Conservation (phyloP, 2,797 vertebrate genomes). For the Neoniphon sammara region DNA sequence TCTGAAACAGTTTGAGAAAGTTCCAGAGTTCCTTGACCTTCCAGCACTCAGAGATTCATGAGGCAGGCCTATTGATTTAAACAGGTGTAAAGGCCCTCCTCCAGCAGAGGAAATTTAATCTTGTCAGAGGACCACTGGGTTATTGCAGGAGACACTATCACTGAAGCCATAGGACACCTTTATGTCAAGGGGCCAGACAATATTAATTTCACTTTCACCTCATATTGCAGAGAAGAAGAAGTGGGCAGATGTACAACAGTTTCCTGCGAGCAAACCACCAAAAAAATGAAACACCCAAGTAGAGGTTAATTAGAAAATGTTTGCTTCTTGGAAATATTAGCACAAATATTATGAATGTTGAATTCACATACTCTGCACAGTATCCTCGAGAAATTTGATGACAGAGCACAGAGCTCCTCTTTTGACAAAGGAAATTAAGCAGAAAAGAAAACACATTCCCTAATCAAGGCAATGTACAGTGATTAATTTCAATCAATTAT, state of each 20-base stretch:
- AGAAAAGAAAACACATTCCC: not conserved
- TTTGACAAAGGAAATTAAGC: slow-evolving; percentile 58
- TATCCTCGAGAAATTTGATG: slow-evolving; percentile 54
- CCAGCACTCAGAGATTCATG: slow-evolving; percentile 75
- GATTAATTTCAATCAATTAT: slow-evolving; percentile 58
- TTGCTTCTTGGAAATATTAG: slow-evolving; percentile 30
- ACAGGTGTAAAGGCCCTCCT: slow-evolving; percentile 74
- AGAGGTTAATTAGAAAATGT: slow-evolving; percentile 41
- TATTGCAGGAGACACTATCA: slow-evolving; percentile 77
- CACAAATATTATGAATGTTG: not conserved
- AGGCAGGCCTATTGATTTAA: slow-evolving; percentile 81
- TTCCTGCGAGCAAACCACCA: slow-evolving; percentile 14
- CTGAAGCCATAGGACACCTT: slow-evolving; percentile 59
- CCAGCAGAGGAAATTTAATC: slow-evolving; percentile 75
- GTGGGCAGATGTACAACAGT: not conserved
- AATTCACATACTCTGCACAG: slow-evolving; percentile 50
- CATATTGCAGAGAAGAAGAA: not conserved
- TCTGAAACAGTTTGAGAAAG: slow-evolving; percentile 56
- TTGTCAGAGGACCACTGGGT: slow-evolving; percentile 69
- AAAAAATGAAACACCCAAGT: slow-evolving; percentile 19
- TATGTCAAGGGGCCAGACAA: slow-evolving; percentile 53
- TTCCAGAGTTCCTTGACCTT: slow-evolving; percentile 72
- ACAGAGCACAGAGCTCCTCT: slow-evolving; percentile 49
- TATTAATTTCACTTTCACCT: slow-evolving; percentile 63
- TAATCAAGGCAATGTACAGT: slow-evolving; percentile 47